Conservation (phyloP, 2,797 vertebrate genomes). For the Propithecus perrieri region DNA sequence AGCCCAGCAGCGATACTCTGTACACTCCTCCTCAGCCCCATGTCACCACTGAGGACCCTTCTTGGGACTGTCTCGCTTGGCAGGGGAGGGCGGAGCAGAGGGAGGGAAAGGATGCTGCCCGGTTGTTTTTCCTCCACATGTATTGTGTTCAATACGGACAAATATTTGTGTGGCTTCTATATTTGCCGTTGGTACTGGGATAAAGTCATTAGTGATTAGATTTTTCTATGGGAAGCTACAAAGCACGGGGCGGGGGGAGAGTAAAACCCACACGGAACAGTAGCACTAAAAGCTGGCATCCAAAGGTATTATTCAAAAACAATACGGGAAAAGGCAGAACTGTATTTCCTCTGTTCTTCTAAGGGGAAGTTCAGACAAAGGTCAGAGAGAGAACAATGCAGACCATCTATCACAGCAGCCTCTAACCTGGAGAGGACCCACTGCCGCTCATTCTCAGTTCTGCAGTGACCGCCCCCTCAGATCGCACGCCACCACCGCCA, state of each 20-base stretch:
- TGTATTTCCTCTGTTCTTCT: conserved; percentile 81
- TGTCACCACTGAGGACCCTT: accelerated
- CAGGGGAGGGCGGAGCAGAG: neutral
- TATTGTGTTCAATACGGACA: neutral
- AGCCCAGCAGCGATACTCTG: neutral
- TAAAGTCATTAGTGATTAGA: neutral
- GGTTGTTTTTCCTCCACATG: neutral
- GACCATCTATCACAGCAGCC: conserved; percentile 80
- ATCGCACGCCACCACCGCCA: conserved; percentile 43
- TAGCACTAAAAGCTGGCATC: conserved; percentile 43
- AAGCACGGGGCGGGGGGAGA: neutral
- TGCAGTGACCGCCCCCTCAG: conserved; percentile 72
- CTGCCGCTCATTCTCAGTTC: conserved; percentile 80
- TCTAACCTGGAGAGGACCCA: conserved; percentile 77
- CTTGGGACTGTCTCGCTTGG: neutral
- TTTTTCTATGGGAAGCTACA: conserved; percentile 50
- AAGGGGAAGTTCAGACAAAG: conserved; percentile 82
- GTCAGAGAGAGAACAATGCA: conserved; percentile 83
- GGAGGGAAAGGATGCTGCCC: neutral
- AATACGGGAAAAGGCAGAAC: conserved; percentile 77
- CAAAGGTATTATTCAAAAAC: conserved; percentile 73
- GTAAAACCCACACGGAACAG: neutral
- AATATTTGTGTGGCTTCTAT: conserved; percentile 45
- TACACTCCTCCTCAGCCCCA: neutral
- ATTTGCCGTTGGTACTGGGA: conserved; percentile 14